These are phyloP conservation scores for Thryonomys swinderianus DNA, from an alignment of 2,113 vertebrate species.

Conservation along the genomic window DNA sequence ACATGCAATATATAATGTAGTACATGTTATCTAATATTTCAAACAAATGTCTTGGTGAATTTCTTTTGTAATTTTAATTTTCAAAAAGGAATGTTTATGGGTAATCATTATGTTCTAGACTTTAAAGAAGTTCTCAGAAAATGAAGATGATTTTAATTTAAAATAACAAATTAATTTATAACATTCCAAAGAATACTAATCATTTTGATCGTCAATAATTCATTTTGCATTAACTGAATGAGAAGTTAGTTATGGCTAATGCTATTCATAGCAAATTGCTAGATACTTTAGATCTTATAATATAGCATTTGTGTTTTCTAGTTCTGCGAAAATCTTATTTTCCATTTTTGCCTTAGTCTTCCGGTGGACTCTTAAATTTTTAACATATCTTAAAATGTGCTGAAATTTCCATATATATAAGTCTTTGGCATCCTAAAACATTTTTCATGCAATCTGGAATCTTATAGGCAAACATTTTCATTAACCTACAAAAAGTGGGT, in stretches of 20 bases:
- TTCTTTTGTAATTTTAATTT: not conserved
- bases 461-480: not conserved
- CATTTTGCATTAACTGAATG: not conserved
- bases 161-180: not conserved
- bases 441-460: not conserved
- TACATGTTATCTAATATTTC: not conserved
- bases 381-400: not conserved
- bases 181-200: not conserved
- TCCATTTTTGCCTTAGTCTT: not conserved
- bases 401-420: constrained; percentile 26
- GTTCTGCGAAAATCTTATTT: not conserved
- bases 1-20: not conserved
- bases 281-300: not conserved
- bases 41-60: not conserved
- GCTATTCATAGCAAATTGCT: not conserved
- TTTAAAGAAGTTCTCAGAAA: not conserved
- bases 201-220: too few species aligned
- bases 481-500: not conserved
- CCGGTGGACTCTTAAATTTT: not conserved
- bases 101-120: not conserved
- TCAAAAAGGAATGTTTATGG: not conserved
- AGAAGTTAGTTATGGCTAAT: not conserved
- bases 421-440: not conserved
- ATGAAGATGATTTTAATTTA: not conserved
- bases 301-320: not conserved